phyloP scores from a whole-genome alignment of 2,888 invertebrate genomes.

The Autographa pulchrina region DNA sequence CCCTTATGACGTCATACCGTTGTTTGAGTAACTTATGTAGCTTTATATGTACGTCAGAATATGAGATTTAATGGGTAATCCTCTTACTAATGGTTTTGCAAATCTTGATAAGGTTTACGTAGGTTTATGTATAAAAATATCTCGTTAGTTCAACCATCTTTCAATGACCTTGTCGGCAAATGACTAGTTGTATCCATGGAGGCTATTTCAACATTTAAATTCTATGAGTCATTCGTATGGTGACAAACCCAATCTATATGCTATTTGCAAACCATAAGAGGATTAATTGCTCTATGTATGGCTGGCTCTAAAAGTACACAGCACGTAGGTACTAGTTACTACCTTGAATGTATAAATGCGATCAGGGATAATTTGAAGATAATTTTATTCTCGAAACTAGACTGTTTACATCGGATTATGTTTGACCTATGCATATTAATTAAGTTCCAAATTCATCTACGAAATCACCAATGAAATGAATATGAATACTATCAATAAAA shows the following conservation, averaged over 20 bases:
- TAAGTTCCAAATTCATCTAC: not conserved
- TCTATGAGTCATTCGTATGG: conserved; percentile 45
- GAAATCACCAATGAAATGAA: not conserved
- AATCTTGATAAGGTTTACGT: not conserved
- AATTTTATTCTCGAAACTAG: not conserved
- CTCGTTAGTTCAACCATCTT: not conserved
- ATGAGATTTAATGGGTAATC: not conserved
- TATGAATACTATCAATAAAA: too few species aligned
- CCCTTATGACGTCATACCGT: not conserved
- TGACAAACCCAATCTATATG: conserved; percentile 28
- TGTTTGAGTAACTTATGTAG: conserved; percentile 2
- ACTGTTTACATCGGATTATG: not conserved
- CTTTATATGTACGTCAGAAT: not conserved
- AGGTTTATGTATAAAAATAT: not conserved
- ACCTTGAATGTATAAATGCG: not conserved
- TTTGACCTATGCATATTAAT: not conserved
- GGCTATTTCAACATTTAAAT: conserved; percentile 21
- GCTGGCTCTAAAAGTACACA: not conserved
- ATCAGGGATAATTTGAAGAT: not conserved
- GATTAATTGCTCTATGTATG: conserved; percentile 5
- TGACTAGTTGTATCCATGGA: conserved; percentile 22
- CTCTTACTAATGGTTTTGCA: not conserved
- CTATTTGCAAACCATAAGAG: conserved; percentile 23
- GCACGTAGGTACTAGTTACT: not conserved
- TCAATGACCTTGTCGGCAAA: conserved; percentile 29